Evolutionary conservation across 1,140 invertebrate species (phyloP).

Genomic region (Akabosia matsudoensis): DNA sequence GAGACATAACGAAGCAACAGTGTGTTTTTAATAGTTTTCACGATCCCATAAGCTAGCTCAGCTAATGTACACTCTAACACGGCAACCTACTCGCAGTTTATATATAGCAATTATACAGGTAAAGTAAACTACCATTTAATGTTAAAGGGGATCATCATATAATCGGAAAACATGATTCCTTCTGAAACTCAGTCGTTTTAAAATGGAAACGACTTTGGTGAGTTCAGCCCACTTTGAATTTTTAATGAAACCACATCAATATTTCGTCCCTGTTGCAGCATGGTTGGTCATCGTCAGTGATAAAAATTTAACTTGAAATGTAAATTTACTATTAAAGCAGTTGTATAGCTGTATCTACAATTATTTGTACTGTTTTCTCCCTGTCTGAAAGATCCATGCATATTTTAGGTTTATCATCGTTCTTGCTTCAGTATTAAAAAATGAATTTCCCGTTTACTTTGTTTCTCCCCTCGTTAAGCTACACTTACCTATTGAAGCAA

Average conservation of each 20-base stretch:
- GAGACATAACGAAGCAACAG: slow-evolving; percentile 10
- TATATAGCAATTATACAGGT: slow-evolving; percentile 6
- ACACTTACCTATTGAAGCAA: background rate
- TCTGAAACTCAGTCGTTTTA: background rate
- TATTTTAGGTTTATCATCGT: background rate
- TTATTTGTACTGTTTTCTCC: background rate
- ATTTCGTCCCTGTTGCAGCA: background rate
- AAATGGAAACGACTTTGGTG: background rate
- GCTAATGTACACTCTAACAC: background rate
- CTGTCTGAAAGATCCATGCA: background rate
- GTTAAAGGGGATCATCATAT: background rate
- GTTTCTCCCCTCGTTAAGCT: background rate
- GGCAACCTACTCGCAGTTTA: background rate
- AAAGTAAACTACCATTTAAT: background rate
- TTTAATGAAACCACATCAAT: slow-evolving; percentile 18
- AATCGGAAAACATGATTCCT: slow-evolving; percentile 22
- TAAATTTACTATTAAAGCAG: no score
- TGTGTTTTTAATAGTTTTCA: background rate
- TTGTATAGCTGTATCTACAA: background rate
- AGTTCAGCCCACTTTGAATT: slow-evolving; percentile 11
- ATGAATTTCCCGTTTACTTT: background rate
- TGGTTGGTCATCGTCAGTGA: background rate
- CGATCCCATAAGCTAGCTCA: no score
- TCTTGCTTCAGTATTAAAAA: background rate
- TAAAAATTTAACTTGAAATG: no score